Conservation (phyloP, 2,113 vertebrate species). For the Psephotus haematonotus region DNA sequence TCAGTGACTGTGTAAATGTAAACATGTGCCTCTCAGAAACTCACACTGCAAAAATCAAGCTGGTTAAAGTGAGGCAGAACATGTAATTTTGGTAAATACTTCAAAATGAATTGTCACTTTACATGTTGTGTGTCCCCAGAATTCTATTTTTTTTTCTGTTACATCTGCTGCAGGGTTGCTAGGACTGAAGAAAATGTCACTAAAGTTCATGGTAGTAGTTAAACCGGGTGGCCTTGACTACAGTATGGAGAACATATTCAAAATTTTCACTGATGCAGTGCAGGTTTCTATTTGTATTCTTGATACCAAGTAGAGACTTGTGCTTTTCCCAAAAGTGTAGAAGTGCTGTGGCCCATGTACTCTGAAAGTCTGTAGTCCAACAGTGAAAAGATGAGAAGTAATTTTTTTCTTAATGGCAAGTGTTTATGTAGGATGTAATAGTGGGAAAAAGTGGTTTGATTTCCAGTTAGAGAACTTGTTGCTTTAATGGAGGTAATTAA, state of each 20-base stretch:
- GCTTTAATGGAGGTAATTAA: constrained; percentile 37
- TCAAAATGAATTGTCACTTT: accelerated
- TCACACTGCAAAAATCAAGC: neutral
- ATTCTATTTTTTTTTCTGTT: neutral
- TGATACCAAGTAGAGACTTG: neutral
- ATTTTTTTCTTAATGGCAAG: neutral
- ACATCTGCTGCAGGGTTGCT: neutral
- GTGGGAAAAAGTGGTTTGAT: neutral
- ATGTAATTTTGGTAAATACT: neutral
- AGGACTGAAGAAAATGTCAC: neutral
- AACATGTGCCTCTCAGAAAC: neutral
- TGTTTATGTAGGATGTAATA: neutral
- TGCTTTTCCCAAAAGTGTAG: neutral
- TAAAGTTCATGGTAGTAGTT: neutral
- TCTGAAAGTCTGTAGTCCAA: neutral
- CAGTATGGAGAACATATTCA: neutral
- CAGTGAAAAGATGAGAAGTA: neutral
- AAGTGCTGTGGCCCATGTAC: neutral
- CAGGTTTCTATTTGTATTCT: neutral
- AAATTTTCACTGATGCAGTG: neutral
- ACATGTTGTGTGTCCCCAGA: accelerated
- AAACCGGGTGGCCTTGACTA: neutral
- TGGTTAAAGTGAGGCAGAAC: neutral
- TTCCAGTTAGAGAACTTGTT: constrained; percentile 59
- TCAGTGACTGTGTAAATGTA: neutral